phyloP scores from a whole-genome alignment of 92 coral and sea anemone species.

The Zoanthus solanderi region DNA sequence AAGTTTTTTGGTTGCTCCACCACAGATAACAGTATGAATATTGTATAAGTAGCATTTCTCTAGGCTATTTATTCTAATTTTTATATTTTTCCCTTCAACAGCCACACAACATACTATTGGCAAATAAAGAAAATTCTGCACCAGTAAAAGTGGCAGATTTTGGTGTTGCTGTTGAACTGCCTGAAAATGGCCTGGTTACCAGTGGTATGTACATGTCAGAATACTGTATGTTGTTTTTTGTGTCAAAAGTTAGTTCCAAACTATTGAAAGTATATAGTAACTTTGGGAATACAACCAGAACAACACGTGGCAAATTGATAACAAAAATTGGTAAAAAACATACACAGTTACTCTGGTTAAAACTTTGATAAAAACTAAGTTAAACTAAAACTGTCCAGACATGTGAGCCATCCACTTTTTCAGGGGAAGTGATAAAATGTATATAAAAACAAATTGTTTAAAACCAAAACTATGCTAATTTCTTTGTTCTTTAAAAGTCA shows the following conservation, averaged over 20 bases:
- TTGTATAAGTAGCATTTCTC: not conserved
- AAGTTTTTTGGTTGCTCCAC: too few relatives aligned
- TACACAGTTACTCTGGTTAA: too few relatives aligned
- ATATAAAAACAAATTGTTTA: too few relatives aligned
- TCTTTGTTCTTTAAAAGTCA: not conserved
- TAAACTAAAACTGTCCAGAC: too few relatives aligned
- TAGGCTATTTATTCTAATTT: not conserved
- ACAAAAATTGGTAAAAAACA: too few relatives aligned
- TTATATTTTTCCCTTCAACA: constrained; percentile 33
- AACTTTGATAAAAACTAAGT: too few relatives aligned
- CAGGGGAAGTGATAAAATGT: too few relatives aligned
- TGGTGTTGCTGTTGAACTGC: constrained; percentile 95
- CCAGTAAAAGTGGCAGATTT: constrained; percentile 98
- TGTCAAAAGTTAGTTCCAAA: not conserved
- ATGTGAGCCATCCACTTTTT: too few relatives aligned
- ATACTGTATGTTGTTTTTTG: not conserved
- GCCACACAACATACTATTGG: constrained; percentile 95
- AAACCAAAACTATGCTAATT: not conserved
- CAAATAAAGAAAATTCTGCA: constrained; percentile 97
- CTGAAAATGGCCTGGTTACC: constrained; percentile 79
- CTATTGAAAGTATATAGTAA: too few relatives aligned
- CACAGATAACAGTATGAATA: not conserved
- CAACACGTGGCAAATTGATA: too few relatives aligned
- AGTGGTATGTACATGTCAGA: constrained; percentile 73
- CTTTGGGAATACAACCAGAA: too few relatives aligned